phyloP scores from a whole-genome alignment of 92 coral and sea anemone species.

The Zoanthus gigantus region DNA sequence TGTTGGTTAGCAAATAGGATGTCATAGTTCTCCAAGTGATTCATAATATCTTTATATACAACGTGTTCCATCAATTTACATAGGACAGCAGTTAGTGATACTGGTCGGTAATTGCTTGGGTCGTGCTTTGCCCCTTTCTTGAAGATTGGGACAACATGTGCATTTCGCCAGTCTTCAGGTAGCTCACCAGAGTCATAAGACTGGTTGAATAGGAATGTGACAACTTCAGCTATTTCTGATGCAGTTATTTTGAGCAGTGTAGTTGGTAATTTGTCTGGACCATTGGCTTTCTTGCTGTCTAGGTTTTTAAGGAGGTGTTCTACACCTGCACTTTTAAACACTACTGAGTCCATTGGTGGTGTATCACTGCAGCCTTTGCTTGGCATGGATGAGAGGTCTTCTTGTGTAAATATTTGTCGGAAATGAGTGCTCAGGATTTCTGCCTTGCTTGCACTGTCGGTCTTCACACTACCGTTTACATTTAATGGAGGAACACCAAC shows the following conservation, averaged over 20 bases:
- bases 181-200: slow-evolving; percentile 54
- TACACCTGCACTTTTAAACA: slow-evolving; percentile 49
- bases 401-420: slow-evolving; percentile 57
- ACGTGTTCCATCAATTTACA: not conserved
- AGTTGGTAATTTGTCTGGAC: slow-evolving; percentile 56
- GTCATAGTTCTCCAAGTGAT: slow-evolving; percentile 6
- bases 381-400: slow-evolving; percentile 66
- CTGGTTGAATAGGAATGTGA: slow-evolving; percentile 37
- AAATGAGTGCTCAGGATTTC: slow-evolving; percentile 57
- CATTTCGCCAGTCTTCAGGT: slow-evolving; percentile 23
- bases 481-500: slow-evolving; percentile 68
- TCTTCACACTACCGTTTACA: slow-evolving; percentile 42
- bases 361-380: slow-evolving; percentile 35
- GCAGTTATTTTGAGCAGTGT: slow-evolving; percentile 45
- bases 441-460: slow-evolving; percentile 69
- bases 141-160: slow-evolving; percentile 52
- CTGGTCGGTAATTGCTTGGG: slow-evolving; percentile 59
- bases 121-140: slow-evolving; percentile 55
- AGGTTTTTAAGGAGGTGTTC: slow-evolving; percentile 44
- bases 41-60: not conserved
- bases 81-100: slow-evolving; percentile 44
- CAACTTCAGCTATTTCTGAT: slow-evolving; percentile 59
- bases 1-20: slow-evolving; percentile 20
- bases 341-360: slow-evolving; percentile 38
- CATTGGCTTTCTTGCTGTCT: slow-evolving; percentile 53